A percentile compares a stretch with the other conserved stretches of the same genome.
phyloP scores from a whole-genome alignment of 2,797 vertebrate species.

The Xiphophorus birchmanni region DNA sequence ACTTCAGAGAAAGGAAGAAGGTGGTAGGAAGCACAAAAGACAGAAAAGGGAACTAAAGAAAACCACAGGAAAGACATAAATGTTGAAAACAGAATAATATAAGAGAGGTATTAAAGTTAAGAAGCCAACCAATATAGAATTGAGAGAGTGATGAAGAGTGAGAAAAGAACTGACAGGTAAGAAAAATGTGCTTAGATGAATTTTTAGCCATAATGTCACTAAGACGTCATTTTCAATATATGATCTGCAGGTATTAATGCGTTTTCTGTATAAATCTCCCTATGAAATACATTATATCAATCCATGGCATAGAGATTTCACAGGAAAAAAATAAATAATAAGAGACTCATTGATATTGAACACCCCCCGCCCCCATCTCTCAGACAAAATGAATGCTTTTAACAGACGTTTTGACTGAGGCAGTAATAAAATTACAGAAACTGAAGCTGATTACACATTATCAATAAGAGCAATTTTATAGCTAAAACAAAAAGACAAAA shows the following conservation, averaged over 20 bases:
- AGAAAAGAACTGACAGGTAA: background rate
- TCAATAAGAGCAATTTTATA: conserved; percentile 16
- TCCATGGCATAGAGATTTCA: conserved; percentile 27
- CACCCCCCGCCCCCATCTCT: conserved; percentile 37
- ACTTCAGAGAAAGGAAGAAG: background rate
- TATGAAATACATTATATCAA: background rate
- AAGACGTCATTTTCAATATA: background rate
- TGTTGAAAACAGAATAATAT: background rate
- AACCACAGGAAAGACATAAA: background rate
- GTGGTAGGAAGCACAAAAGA: background rate
- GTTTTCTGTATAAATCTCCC: background rate
- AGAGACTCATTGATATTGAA: conserved; percentile 70
- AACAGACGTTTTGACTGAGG: conserved; percentile 35
- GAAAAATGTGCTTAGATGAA: background rate
- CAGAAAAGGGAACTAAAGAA: background rate
- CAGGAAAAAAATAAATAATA: conserved; percentile 45
- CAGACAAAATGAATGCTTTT: conserved; percentile 63
- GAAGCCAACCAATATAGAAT: background rate
- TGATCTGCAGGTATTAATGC: background rate
- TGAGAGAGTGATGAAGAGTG: background rate
- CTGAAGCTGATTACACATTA: conserved; percentile 45
- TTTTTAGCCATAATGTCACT: background rate
- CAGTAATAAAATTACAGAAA: conserved; percentile 45
- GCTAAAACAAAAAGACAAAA: background rate
- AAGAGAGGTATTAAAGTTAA: background rate